Evolutionary conservation across 2,888 invertebrate genomes (phyloP).

Genomic region (Heliothis peltigera): DNA sequence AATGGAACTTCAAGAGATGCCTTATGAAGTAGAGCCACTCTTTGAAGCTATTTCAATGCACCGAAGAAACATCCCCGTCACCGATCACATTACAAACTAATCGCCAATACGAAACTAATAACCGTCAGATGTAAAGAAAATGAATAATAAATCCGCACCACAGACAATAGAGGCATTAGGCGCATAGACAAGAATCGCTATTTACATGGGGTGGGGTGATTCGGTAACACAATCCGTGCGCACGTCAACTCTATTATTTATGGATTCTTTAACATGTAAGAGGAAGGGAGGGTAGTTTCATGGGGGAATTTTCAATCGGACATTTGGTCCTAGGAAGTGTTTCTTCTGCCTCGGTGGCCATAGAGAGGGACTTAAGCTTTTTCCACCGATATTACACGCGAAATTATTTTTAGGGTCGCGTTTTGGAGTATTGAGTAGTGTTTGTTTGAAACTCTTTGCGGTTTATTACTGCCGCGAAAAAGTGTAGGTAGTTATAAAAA

Average conservation of each 20-base stretch:
- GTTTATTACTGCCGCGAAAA: constrained; percentile 47
- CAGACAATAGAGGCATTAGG: constrained; percentile 88
- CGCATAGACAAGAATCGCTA: constrained; percentile 84
- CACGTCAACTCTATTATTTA: constrained; percentile 90
- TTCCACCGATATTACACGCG: constrained; percentile 62
- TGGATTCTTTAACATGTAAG: constrained; percentile 90
- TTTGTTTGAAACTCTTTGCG: constrained; percentile 56
- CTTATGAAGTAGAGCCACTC: no score
- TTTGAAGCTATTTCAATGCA: background rate
- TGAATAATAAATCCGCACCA: constrained; percentile 88
- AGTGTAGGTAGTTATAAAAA: constrained; percentile 2
- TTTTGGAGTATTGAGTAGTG: constrained; percentile 60
- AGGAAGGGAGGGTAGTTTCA: constrained; percentile 73
- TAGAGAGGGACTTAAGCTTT: constrained; percentile 75
- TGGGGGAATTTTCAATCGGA: constrained; percentile 76
- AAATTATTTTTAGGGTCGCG: constrained; percentile 67
- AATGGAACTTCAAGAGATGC: no score
- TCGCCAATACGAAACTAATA: constrained; percentile 78
- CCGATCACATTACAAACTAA: constrained; percentile 64
- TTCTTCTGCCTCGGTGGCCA: constrained; percentile 79
- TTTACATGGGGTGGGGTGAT: constrained; percentile 72
- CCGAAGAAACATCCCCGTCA: constrained; percentile 21
- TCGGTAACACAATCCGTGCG: constrained; percentile 83
- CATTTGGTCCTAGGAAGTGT: constrained; percentile 88
- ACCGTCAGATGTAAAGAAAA: constrained; percentile 85